Evolutionary conservation across 2,888 invertebrate genomes (phyloP).

Genomic region (Erpobdella octoculata): DNA sequence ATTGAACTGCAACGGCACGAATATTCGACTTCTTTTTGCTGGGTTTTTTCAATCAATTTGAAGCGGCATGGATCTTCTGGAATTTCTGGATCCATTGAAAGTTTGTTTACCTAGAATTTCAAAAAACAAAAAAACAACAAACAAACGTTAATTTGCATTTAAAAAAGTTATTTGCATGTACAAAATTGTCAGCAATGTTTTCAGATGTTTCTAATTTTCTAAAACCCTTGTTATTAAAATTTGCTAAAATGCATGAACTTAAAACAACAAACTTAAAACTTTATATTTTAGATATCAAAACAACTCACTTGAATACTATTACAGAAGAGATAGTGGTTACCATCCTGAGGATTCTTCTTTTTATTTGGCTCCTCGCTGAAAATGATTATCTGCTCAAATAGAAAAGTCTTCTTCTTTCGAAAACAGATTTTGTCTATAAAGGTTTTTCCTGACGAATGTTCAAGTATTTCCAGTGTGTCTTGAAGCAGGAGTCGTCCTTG

Average conservation of each 20-base stretch:
- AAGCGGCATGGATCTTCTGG: conserved; percentile 62
- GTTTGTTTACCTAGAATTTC: conserved; percentile 79
- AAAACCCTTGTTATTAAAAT: no score
- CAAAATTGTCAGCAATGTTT: no score
- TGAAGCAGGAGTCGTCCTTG: conserved; percentile 85
- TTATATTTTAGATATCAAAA: not conserved
- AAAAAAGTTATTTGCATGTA: not conserved
- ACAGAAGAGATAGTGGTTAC: conserved; percentile 88
- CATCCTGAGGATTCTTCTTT: conserved; percentile 72
- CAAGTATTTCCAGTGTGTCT: conserved; percentile 53
- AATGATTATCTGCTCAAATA: conserved; percentile 87
- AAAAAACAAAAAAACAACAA: not conserved
- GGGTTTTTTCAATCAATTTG: conserved; percentile 62
- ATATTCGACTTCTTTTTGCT: conserved; percentile 63
- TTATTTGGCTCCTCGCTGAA: conserved; percentile 84
- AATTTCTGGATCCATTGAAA: conserved; percentile 66
- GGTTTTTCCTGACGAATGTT: conserved; percentile 42
- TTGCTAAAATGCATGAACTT: no score
- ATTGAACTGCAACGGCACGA: conserved; percentile 68
- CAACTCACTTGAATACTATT: conserved; percentile 72
- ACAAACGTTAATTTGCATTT: not conserved
- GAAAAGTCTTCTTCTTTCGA: conserved; percentile 86
- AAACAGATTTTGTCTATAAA: conserved; percentile 55
- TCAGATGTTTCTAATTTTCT: no score
- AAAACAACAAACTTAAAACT: no score